Evolutionary conservation across 2,888 invertebrate genomes (phyloP).

Genomic region (Metopia argyrocephala): DNA sequence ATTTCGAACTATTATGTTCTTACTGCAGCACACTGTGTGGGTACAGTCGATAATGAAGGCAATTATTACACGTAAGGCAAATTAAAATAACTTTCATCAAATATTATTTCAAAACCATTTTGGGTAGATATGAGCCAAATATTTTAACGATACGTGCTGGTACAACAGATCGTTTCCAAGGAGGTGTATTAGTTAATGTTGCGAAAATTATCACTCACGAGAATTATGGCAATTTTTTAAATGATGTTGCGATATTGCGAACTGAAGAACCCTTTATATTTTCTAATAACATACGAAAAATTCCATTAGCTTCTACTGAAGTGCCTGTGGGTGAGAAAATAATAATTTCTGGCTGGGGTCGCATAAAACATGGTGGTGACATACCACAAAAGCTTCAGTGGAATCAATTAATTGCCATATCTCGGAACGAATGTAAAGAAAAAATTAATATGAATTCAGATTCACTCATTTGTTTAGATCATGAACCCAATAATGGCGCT

Average conservation of each 20-base stretch:
- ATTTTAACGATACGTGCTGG: conserved; percentile 58
- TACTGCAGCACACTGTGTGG: conserved; percentile 76
- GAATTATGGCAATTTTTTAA: conserved; percentile 68
- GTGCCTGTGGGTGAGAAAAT: conserved; percentile 67
- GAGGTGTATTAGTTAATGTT: conserved; percentile 70
- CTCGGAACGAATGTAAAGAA: conserved; percentile 58
- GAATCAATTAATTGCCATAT: conserved; percentile 68
- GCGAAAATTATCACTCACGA: conserved; percentile 69
- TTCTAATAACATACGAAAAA: conserved; percentile 68
- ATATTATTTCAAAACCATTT: not conserved
- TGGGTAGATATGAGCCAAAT: conserved; percentile 38
- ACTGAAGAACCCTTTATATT: conserved; percentile 68
- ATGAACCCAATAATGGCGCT: conserved; percentile 69
- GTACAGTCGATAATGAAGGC: conserved; percentile 47
- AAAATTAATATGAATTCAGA: conserved; percentile 66
- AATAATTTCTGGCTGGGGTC: conserved; percentile 74
- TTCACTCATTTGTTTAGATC: conserved; percentile 71
- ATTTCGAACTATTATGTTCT: conserved; percentile 69
- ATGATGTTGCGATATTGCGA: conserved; percentile 72
- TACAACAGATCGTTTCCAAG: conserved; percentile 68
- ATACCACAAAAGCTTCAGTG: conserved; percentile 70
- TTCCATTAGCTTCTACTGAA: conserved; percentile 68
- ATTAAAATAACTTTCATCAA: not conserved
- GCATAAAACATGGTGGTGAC: conserved; percentile 66
- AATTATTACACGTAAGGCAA: conserved; percentile 66